Percentiles rank a stretch among this genome's conserved stretches.
Evolutionary conservation across 2,888 invertebrate genomes (phyloP).

Genomic region (Antheraea assamensis): DNA sequence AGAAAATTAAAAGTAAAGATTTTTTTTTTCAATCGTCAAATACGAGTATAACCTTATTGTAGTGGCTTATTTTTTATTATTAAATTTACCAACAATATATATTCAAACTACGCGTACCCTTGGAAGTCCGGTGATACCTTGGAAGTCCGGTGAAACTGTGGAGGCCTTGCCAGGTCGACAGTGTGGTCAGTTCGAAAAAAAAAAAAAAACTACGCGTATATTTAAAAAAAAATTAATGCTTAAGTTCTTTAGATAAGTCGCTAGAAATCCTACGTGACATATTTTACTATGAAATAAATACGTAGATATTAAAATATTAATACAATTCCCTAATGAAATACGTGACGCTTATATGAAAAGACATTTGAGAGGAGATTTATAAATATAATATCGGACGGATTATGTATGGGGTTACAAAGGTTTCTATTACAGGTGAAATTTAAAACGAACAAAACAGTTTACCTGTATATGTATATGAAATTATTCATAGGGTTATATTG

Average conservation of each 20-base stretch:
- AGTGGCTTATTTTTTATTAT: no score
- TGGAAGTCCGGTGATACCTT: no score
- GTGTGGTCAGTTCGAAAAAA: no score
- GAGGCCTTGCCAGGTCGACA: no score
- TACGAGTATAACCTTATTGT: no score
- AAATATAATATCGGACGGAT: background rate
- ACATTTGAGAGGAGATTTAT: background rate
- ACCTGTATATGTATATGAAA: background rate
- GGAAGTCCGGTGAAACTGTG: no score
- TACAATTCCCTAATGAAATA: constrained; percentile 16
- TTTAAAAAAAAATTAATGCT: no score
- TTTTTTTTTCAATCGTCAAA: no score
- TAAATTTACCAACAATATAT: no score
- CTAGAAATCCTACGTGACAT: background rate
- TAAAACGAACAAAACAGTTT: background rate
- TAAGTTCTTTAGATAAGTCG: background rate
- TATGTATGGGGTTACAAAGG: background rate
- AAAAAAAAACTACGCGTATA: no score
- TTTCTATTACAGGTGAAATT: background rate
- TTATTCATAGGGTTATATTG: no score
- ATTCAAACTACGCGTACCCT: no score
- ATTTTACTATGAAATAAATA: background rate
- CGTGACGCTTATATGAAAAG: constrained; percentile 18
- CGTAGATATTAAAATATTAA: background rate
- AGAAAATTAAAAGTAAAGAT: background rate